Evolutionary conservation across 2,797 vertebrate genomes (phyloP), one percentile per base, ranked within the genome.

Genomic region (Takifugu rubripes): DNA sequence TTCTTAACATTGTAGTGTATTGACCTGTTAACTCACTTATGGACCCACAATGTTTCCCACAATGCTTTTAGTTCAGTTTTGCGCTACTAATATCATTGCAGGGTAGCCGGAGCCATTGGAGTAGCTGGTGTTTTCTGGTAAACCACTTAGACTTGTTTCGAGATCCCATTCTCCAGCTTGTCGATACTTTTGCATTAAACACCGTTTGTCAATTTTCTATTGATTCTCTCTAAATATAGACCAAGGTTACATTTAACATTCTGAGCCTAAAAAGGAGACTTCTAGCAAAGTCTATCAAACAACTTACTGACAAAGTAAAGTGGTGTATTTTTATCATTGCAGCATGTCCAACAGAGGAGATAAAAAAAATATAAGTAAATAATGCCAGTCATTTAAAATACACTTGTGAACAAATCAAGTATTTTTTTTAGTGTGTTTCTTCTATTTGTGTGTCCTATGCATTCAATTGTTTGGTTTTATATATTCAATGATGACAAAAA

Each of bases 171-270:
- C 71, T 55, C 47, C 25, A 15, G 3, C 61, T 54, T 42, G 27
- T 70, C 29, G 21, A 31, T 68, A 56, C 3, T 17, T 49, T 3
- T 36, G 16, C 15, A 59, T 40, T 53, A 29, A 5, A 3, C 36
- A 61, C 45, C 5, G 48, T 43, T 25, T 52, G 50, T 66, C 51
- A 56, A 64, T 55, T 42, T 36, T 6, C 0, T 64, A 73, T 74
- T 66, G 64, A 79, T 66, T 66, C 44, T 11, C 31, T 63, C 14
- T 56, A 51, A 65, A 59, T 62, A 54, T 54, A 68, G 56, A 4
- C 43, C n/a, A 57, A 49, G 49, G 47, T 60, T 33, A 17, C 48
- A 45, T 2, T 45, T 21, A 48, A 52, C 31, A 45, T 59, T 3
- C 14, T 15, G 10, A 57, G 57, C 31, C 33, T 17, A 54, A 26